Evolutionary conservation across 2,888 invertebrate species (phyloP).

Genomic region (Acanthosepion lycidas): DNA sequence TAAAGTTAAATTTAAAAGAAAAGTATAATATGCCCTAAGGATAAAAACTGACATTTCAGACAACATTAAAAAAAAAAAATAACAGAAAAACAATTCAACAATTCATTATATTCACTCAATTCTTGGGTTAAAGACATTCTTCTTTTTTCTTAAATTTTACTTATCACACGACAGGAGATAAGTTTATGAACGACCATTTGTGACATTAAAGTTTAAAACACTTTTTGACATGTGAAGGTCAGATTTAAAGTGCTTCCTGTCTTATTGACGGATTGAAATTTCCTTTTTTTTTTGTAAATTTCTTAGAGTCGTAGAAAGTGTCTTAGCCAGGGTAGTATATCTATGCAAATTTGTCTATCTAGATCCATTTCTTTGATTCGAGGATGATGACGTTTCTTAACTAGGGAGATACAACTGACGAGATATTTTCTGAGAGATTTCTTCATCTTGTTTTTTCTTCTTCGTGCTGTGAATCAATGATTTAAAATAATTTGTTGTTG

Average conservation of each 20-base stretch:
- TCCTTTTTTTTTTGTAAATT: neutral
- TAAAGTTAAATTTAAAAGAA: neutral
- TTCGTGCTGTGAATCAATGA: too few species aligned
- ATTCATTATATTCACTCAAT: neutral
- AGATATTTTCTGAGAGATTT: too few species aligned
- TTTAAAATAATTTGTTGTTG: too few species aligned
- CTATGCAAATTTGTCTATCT: neutral
- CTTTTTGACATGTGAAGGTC: neutral
- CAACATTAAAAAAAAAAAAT: neutral
- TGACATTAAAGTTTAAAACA: neutral
- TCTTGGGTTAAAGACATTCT: neutral
- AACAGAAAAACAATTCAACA: neutral
- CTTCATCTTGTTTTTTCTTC: too few species aligned
- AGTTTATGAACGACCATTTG: neutral
- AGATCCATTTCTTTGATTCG: neutral
- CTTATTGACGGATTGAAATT: neutral
- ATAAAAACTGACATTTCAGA: neutral
- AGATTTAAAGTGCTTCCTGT: neutral
- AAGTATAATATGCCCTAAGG: neutral
- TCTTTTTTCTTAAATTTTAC: neutral
- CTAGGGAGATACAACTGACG: too few species aligned
- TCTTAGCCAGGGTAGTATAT: neutral
- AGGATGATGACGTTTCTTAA: neutral
- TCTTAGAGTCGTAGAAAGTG: neutral
- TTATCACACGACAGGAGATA: neutral